Evolutionary conservation across 2,888 invertebrate species (phyloP).

Genomic region (Volucella inflata): DNA sequence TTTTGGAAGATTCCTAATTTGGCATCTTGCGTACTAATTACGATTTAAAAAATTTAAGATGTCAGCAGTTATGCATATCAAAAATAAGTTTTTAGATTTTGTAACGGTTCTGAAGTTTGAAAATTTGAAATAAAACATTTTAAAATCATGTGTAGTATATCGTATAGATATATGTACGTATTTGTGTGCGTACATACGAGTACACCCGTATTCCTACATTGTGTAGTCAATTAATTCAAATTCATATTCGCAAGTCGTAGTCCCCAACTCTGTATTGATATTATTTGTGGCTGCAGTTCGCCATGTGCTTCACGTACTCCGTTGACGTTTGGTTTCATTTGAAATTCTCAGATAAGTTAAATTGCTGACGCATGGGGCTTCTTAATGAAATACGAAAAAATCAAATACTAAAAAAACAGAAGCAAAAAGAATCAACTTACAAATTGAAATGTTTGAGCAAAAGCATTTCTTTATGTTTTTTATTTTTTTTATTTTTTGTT

Average conservation of each 20-base stretch:
- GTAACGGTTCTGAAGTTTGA: not conserved
- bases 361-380: conserved; percentile 61
- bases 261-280: conserved; percentile 42
- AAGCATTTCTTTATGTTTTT: conserved; percentile 28
- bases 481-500: conserved; percentile 22
- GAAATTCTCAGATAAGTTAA: conserved; percentile 53
- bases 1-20: no score
- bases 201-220: conserved; percentile 8
- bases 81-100: no score
- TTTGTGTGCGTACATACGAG: not conserved
- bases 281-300: conserved; percentile 67
- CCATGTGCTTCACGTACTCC: conserved; percentile 62
- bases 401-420: conserved; percentile 34
- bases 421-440: conserved; percentile 34
- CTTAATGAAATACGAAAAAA: conserved; percentile 59
- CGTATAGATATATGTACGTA: no score
- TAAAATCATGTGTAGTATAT: not conserved
- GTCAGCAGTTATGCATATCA: no score
- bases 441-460: conserved; percentile 60
- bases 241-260: conserved; percentile 25
- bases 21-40: no score
- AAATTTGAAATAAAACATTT: conserved; percentile 10
- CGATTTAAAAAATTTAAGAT: no score
- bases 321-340: conserved; percentile 30
- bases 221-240: conserved; percentile 64